These are phyloP conservation scores for Drosophila quadrilineata DNA, from an alignment of 1,140 invertebrate genomes.

Conservation along the genomic window DNA sequence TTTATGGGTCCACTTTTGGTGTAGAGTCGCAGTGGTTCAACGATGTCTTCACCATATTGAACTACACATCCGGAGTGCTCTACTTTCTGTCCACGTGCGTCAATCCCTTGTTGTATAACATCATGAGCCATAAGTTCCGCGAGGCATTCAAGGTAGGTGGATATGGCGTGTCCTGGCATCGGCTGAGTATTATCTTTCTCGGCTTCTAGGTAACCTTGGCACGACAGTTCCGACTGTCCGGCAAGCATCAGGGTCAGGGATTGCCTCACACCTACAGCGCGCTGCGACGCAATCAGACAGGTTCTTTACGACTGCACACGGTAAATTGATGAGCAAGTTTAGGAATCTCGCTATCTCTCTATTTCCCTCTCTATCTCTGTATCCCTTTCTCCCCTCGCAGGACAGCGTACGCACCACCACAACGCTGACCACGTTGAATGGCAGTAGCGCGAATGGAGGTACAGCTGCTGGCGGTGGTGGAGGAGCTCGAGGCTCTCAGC, in stretches of 20 bases:
- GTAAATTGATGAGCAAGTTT: constrained; percentile 26
- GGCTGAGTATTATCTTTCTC: background rate
- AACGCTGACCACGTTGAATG: constrained; percentile 67
- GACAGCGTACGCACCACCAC: constrained; percentile 77
- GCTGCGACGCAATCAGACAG: constrained; percentile 58
- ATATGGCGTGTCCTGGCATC: too few relatives aligned
- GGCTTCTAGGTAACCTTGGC: constrained; percentile 55
- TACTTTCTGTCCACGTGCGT: constrained; percentile 89
- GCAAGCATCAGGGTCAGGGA: constrained; percentile 47
- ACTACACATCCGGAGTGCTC: constrained; percentile 87
- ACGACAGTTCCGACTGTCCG: constrained; percentile 56
- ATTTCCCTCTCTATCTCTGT: background rate
- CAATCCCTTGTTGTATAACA: constrained; percentile 92
- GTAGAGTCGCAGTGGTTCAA: constrained; percentile 79
- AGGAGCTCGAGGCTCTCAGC: constrained; percentile 37
- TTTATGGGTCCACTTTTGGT: constrained; percentile 83
- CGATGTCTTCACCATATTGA: constrained; percentile 84
- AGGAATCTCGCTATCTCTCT: background rate
- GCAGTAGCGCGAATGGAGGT: constrained; percentile 31
- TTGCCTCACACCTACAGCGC: constrained; percentile 69
- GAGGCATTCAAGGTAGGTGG: constrained; percentile 90
- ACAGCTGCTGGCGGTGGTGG: constrained; percentile 2
- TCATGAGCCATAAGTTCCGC: constrained; percentile 93
- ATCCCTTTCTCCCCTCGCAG: constrained; percentile 33
- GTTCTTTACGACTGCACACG: constrained; percentile 64